Evolutionary conservation across 2,888 invertebrate species (phyloP).

Genomic region (Lasioglossum villosulum): DNA sequence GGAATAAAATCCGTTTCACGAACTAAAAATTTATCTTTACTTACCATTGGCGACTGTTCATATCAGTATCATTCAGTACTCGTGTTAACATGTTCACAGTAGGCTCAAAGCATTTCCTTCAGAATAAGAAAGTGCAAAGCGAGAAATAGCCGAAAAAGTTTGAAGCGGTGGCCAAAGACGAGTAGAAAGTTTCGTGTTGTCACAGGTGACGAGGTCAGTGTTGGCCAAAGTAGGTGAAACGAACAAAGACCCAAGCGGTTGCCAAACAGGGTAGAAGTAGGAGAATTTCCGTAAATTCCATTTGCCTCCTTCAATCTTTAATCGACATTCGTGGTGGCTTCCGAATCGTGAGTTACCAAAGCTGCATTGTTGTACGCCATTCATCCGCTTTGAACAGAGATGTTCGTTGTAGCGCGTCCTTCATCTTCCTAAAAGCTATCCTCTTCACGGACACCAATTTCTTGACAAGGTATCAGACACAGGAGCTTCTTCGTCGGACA

Average conservation of each 20-base stretch:
- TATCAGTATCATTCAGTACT: not conserved
- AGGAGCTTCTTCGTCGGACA: slow-evolving; percentile 31
- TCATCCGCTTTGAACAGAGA: not conserved
- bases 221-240: not conserved
- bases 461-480: slow-evolving; percentile 45
- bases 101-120: not conserved
- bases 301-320: not conserved
- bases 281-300: not conserved
- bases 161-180: not conserved
- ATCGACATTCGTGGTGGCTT: not conserved
- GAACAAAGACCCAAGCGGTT: not conserved
- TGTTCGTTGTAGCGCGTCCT: not conserved
- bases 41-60: not conserved
- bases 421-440: not conserved
- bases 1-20: no score
- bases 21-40: not conserved
- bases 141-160: not conserved
- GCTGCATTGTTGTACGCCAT: not conserved
- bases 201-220: slow-evolving; percentile 4
- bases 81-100: not conserved
- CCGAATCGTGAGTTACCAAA: not conserved
- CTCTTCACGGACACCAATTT: not conserved
- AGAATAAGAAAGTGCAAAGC: not conserved
- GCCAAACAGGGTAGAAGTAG: not conserved
- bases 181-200: not conserved